Evolutionary conservation across 1,140 invertebrate genomes (phyloP).

Genomic region (Penaeus vannamei): DNA sequence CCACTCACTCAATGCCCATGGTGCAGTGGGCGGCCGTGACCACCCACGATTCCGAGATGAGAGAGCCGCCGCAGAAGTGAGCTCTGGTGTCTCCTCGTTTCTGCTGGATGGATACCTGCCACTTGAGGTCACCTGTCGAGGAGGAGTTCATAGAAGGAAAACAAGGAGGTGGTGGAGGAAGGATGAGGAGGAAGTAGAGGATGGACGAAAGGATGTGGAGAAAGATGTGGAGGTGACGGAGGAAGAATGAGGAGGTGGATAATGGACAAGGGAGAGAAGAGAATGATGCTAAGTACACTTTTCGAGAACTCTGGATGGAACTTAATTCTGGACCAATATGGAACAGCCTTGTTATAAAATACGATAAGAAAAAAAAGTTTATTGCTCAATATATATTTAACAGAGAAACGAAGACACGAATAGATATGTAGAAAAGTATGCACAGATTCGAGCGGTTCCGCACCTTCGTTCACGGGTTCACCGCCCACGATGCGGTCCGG

Average conservation of each 20-base stretch:
- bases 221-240: neutral
- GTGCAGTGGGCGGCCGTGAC: slow-evolving; percentile 64
- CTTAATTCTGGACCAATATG: too few species aligned
- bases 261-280: neutral
- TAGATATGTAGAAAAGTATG: too few species aligned
- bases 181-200: neutral
- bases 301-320: too few species aligned
- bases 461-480: slow-evolving; percentile 57
- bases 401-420: too few species aligned
- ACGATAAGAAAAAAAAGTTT: too few species aligned
- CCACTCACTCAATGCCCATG: neutral
- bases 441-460: neutral
- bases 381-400: too few species aligned
- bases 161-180: neutral
- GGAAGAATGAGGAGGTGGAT: neutral
- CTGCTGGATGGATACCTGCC: slow-evolving; percentile 65
- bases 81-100: neutral
- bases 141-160: neutral
- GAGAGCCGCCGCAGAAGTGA: slow-evolving; percentile 64
- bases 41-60: slow-evolving; percentile 34
- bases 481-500: slow-evolving; percentile 55
- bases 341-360: too few species aligned
- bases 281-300: neutral
- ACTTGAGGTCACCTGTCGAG: slow-evolving; percentile 53
- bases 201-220: neutral